Base-by-base conservation (phyloP, 2,888 invertebrate genomes). In the Argyra leucocephala region DNA sequence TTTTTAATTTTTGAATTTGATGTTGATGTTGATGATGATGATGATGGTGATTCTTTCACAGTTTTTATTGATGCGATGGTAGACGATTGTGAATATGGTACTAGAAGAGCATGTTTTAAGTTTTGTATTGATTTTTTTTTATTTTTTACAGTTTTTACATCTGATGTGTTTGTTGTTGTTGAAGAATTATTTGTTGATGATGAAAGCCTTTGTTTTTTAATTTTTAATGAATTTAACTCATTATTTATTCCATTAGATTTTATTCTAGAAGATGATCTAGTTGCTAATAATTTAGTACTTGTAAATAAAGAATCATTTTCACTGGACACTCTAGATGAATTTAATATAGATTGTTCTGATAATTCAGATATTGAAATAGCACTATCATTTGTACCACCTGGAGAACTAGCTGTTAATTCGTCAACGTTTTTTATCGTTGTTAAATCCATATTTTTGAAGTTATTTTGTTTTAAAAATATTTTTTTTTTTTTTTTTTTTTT, bases 1-100 rank as follows among this genome's bases (percentile, higher is more conserved):
- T 61, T 61, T 61, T 61, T 61, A n/a, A 24, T 61, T 61, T 61
- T 61, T 58, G 58, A 18, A 26, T 26, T 18, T 58, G 26, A 26
- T 26, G 61, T n/a, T 61, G 37, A 10, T 37, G 37, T 37, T 15
- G 37, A 37, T 15, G 37, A 10, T 37, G 15, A 15, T 15, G 37
- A 37, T 15, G 37, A 37, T 37, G 5, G 5, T 10, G 6, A 9
- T 10, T 37, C 12, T 9, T 26, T 26, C n/a, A n/a, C n/a, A n/a
- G n/a, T n/a, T n/a, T n/a, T n/a, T n/a, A n/a, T n/a, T n/a, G n/a
- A n/a, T n/a, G n/a, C n/a, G n/a, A n/a, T n/a, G n/a, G n/a, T n/a
- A n/a, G n/a, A n/a, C n/a, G n/a, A 5, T 31, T 31, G 6, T 31
- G 10, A 31, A 37, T 37, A 37, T 37, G 37, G 15, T 12, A 37